Evolutionary conservation across 2,888 invertebrate genomes (phyloP), one percentile per base, ranked within the genome.

Genomic region (Helicoverpa assulta): DNA sequence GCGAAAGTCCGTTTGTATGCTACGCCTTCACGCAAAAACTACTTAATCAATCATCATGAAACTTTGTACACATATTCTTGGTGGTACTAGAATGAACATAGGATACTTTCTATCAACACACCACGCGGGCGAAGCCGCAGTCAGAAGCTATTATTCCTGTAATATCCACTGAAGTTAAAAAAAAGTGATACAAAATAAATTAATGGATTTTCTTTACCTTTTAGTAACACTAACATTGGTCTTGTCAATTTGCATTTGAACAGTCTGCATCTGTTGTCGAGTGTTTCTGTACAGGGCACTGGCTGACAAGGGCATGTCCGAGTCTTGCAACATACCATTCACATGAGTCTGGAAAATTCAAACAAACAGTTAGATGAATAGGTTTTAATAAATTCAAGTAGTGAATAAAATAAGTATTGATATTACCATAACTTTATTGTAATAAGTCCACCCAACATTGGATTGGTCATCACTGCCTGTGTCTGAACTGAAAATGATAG

Each of bases 391-490:
- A 1, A 4, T 50, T 21, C 10, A 19, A 33, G 5, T 29, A 43
- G 12, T 19, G 5, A 0, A 1, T 5, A 26, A 14, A 1, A 1
- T 10, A 50, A 1, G 16, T 21, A 16, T 5, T 59, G 26, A 43
- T 54, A 89, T 92, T 91, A 97, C 97, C 96, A 97, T 96, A 70
- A 97, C 96, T 94, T 97, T 97, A 84, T 97, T 96, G 84, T 97
- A 97, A 88, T 97, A 97, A 5, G 97, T 97, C 96, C 97, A 97
- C 75, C 97, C 97, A 81, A 97, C 95, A 88, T 96, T 96, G 33
- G 96, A 96, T 56, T 96, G 95, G 84, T 96, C 96, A 83, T 92
- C 92, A 78, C 96, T 96, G 62, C 96, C 96, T 66, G 94, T 91
- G 65, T 96, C 96, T 57, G 95, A 96, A 67, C 96, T 95, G 86